Evolutionary conservation across 2,888 invertebrate genomes (phyloP).

Genomic region (Nasonovia ribisnigri): DNA sequence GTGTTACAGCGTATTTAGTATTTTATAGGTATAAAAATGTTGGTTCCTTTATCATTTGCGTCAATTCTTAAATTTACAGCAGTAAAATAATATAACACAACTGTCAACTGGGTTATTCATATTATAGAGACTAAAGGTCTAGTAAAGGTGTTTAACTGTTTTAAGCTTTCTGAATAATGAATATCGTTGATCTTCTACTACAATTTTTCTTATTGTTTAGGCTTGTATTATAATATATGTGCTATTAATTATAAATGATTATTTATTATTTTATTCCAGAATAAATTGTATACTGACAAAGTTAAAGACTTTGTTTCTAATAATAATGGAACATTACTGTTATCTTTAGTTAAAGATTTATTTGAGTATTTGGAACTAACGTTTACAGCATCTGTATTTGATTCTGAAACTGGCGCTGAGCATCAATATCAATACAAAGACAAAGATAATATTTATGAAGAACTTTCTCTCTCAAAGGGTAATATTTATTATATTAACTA

Average conservation of each 20-base stretch:
- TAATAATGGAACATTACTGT: slow-evolving; percentile 75
- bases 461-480: slow-evolving; percentile 46
- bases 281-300: slow-evolving; percentile 61
- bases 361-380: slow-evolving; percentile 84
- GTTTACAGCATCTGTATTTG: slow-evolving; percentile 84
- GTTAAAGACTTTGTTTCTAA: slow-evolving; percentile 75
- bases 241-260: slow-evolving; percentile 66
- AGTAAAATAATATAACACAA: background rate
- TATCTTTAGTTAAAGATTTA: slow-evolving; percentile 82
- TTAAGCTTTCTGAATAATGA: background rate
- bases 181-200: background rate
- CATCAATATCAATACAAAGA: slow-evolving; percentile 77
- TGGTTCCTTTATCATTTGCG: background rate
- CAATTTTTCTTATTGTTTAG: background rate
- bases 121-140: background rate
- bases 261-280: slow-evolving; percentile 67
- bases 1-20: too few species aligned
- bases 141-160: background rate
- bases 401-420: slow-evolving; percentile 82
- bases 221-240: background rate
- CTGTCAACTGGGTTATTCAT: background rate
- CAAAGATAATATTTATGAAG: slow-evolving; percentile 70
- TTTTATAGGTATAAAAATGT: background rate
- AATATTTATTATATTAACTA: background rate
- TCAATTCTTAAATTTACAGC: too few species aligned